Evolutionary conservation across 2,888 invertebrate genomes (phyloP).

Genomic region (Lypha dubia): DNA sequence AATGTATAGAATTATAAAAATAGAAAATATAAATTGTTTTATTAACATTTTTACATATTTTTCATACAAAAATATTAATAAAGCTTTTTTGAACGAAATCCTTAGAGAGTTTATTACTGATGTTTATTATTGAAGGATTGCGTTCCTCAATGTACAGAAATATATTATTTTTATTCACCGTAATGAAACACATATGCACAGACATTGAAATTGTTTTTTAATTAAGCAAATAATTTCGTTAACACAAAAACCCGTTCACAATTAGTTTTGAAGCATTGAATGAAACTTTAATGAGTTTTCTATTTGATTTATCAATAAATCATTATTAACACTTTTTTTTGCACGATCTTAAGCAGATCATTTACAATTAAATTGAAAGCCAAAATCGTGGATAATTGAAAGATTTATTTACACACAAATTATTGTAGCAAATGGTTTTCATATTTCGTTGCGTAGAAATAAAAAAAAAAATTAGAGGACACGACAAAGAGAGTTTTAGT

Average conservation of each 20-base stretch:
- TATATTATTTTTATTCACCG: no score
- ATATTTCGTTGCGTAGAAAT: conserved; percentile 34
- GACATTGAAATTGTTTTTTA: not conserved
- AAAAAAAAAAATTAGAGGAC: conserved; percentile 47
- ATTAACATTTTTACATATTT: no score
- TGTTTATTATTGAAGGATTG: no score
- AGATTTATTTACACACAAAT: conserved; percentile 33
- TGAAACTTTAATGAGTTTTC: conserved; percentile 58
- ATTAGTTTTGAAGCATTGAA: conserved; percentile 14
- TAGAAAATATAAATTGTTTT: no score
- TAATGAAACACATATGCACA: no score
- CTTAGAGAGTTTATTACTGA: no score
- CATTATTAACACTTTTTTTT: conserved; percentile 30
- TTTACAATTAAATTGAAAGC: conserved; percentile 37
- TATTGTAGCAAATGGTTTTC: conserved; percentile 39
- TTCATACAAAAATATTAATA: no score
- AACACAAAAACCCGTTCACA: not conserved
- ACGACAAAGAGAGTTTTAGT: conserved; percentile 27
- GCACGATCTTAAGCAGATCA: conserved; percentile 32
- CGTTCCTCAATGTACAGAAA: no score
- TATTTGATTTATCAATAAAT: conserved; percentile 55
- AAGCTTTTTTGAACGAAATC: no score
- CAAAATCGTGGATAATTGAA: conserved; percentile 48
- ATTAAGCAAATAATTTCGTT: not conserved
- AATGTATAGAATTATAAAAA: no score